Percentiles rank a stretch among this genome's conserved stretches.
These are phyloP conservation scores for Drosophila ochracea DNA, from an alignment of 2,888 invertebrate genomes.

Conservation along the genomic window DNA sequence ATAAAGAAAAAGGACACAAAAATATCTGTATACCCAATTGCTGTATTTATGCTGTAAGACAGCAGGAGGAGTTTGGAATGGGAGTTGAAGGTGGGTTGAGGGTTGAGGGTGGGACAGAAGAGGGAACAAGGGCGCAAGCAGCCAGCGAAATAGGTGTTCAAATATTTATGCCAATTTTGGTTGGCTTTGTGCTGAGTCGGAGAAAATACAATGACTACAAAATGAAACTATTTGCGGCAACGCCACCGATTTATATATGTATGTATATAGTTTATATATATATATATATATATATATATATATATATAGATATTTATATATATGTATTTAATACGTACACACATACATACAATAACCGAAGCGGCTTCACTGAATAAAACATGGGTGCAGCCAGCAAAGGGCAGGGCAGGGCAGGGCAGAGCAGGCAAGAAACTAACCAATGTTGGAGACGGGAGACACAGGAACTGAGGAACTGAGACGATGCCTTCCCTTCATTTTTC, in stretches of 20 bases:
- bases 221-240: conserved; percentile 76
- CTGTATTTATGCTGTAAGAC: conserved; percentile 8
- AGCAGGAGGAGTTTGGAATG: background rate
- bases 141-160: conserved; percentile 55
- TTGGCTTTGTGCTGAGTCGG: conserved; percentile 65
- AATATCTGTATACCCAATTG: conserved; percentile 29
- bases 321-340: background rate
- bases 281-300: background rate
- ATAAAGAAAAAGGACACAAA: conserved; percentile 9
- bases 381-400: conserved; percentile 41
- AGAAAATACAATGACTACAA: conserved; percentile 74
- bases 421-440: background rate
- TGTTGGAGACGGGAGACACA: background rate
- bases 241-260: conserved; percentile 44
- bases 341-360: conserved; percentile 67
- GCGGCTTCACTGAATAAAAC: conserved; percentile 71
- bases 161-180: conserved; percentile 68
- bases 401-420: too few relatives aligned
- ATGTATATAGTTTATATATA: background rate
- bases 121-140: conserved; percentile 1
- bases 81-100: background rate
- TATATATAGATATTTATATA: conserved; percentile 23
- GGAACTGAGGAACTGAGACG: background rate
- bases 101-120: background rate
- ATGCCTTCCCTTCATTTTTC: background rate